A percentile compares a stretch with the other conserved stretches of the same genome.
Evolutionary conservation across 1,140 invertebrate species (phyloP).

Genomic region (Kradibia gibbosae): DNA sequence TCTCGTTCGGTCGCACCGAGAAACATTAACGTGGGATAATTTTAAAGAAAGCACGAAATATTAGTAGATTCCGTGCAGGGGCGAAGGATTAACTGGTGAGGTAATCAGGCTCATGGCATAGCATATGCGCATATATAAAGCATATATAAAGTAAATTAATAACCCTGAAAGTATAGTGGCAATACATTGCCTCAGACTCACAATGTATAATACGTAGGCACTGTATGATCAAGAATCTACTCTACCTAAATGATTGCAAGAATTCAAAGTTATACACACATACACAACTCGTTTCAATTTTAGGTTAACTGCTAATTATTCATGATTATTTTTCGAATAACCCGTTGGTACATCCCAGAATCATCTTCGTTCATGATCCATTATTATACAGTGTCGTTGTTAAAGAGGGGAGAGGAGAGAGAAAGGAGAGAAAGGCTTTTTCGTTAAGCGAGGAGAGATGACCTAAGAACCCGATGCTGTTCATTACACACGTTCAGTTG

Average conservation of each 20-base stretch:
- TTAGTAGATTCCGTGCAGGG: too few relatives aligned
- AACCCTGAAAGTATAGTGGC: neutral
- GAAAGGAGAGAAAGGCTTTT: too few relatives aligned
- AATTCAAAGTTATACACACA: neutral
- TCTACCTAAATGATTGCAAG: neutral
- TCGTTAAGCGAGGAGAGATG: too few relatives aligned
- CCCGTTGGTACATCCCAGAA: neutral
- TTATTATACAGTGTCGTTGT: too few relatives aligned
- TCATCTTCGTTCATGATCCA: too few relatives aligned
- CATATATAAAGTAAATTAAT: constrained; percentile 39
- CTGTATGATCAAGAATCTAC: neutral
- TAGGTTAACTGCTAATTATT: constrained; percentile 45
- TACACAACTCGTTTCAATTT: neutral
- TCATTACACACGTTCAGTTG: too few relatives aligned
- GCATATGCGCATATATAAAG: constrained; percentile 1
- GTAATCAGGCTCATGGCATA: constrained; percentile 5
- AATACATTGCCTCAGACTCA: neutral
- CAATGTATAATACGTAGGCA: neutral
- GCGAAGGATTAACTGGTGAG: too few relatives aligned
- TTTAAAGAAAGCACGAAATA: too few relatives aligned
- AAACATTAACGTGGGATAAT: too few relatives aligned
- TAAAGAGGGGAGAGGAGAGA: too few relatives aligned
- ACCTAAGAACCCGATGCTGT: too few relatives aligned
- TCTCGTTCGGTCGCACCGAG: too few relatives aligned
- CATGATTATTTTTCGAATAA: neutral